Conservation (phyloP, 1,140 invertebrate genomes). For the Branchinecta lynchi region DNA sequence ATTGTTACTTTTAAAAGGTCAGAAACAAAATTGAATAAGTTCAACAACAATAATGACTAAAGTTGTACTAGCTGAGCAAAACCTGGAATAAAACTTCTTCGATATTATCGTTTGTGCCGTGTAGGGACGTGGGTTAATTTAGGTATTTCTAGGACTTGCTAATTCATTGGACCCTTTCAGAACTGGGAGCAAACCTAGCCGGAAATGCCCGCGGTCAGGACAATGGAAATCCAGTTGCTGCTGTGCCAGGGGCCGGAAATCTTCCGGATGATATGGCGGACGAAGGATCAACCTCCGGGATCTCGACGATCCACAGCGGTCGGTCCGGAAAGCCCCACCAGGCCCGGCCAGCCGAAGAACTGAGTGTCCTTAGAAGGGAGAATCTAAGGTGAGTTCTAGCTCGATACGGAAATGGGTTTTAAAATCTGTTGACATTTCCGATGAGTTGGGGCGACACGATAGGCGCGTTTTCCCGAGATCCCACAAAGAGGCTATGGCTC, state of each 20-base stretch:
- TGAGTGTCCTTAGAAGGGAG: background rate
- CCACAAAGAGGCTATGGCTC: too few species aligned
- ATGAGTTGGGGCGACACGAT: too few species aligned
- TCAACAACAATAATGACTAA: too few species aligned
- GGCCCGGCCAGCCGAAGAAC: background rate
- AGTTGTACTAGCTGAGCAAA: too few species aligned
- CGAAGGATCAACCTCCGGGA: slow-evolving; percentile 43
- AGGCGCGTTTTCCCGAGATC: too few species aligned
- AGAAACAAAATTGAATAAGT: too few species aligned
- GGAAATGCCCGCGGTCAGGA: slow-evolving; percentile 39
- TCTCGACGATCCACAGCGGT: slow-evolving; percentile 39
- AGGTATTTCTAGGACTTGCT: slow-evolving; percentile 29
- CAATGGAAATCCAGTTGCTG: background rate
- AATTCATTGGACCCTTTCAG: slow-evolving; percentile 32
- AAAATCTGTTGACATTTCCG: too few species aligned
- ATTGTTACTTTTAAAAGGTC: too few species aligned
- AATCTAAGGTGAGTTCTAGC: background rate
- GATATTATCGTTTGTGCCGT: background rate
- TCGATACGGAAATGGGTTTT: too few species aligned
- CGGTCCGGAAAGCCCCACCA: background rate
- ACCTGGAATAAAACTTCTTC: background rate
- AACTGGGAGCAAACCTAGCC: slow-evolving; percentile 59
- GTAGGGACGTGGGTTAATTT: slow-evolving; percentile 9
- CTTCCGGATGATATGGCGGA: slow-evolving; percentile 35
- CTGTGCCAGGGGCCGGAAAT: slow-evolving; percentile 28